Conservation (phyloP, 2,797 vertebrate genomes). For the Acrossocheilus wenchowensis region DNA sequence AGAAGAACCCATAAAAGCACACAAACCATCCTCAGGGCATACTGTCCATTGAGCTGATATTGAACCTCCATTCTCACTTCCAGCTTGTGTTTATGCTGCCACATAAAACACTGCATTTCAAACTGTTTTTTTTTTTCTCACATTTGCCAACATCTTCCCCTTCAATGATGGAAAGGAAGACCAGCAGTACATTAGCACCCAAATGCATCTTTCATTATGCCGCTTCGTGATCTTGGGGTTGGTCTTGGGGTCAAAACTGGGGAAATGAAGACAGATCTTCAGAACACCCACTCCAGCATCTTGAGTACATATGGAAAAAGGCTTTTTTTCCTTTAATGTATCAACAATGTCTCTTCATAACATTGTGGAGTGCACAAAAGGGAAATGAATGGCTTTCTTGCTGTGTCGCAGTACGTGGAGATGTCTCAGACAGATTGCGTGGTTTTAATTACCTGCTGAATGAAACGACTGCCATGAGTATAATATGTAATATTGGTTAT, state of each 20-base stretch:
- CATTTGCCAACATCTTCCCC: not conserved
- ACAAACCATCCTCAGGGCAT: slow-evolving; percentile 71
- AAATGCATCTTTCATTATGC: slow-evolving; percentile 65
- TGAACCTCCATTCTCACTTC: slow-evolving; percentile 67
- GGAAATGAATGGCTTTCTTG: slow-evolving; percentile 71
- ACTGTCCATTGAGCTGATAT: slow-evolving; percentile 58
- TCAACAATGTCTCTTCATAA: slow-evolving; percentile 56
- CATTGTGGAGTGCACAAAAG: slow-evolving; percentile 56
- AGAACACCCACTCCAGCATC: slow-evolving; percentile 34
- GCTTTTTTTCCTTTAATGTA: not conserved
- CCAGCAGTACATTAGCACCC: slow-evolving; percentile 28
- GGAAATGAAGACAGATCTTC: slow-evolving; percentile 48
- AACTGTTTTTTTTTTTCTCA: not conserved
- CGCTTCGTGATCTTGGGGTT: slow-evolving; percentile 51
- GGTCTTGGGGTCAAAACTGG: slow-evolving; percentile 10
- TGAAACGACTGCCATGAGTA: slow-evolving; percentile 26
- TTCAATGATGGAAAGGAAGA: not conserved
- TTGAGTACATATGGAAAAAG: slow-evolving; percentile 5
- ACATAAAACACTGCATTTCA: slow-evolving; percentile 54
- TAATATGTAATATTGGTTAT: too few species aligned
- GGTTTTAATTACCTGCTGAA: slow-evolving; percentile 60
- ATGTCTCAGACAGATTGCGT: slow-evolving; percentile 72
- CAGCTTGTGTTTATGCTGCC: slow-evolving; percentile 69
- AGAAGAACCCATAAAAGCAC: slow-evolving; percentile 71
- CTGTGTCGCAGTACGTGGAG: slow-evolving; percentile 63